Evolutionary conservation across 2,113 vertebrate genomes (phyloP), one percentile per base, ranked within the genome.

Genomic region (Lasiurus borealis): DNA sequence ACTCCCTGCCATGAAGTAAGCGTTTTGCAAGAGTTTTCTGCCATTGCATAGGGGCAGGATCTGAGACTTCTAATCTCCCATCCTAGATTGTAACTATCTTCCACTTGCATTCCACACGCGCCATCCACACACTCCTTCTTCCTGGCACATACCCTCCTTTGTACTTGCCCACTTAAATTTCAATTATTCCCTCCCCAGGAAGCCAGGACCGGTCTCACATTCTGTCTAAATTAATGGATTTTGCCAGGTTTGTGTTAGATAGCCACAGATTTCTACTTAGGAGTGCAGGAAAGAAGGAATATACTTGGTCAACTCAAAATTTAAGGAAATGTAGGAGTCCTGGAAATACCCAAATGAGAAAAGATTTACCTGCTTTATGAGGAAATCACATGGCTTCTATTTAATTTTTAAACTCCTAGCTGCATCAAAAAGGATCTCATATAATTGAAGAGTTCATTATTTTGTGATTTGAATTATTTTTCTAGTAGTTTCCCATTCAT

Each of bases 381-480:
- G 69, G 71, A 91, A 80, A 72, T 91, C 18, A n/a, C 16, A 27
- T 89, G 54, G 54, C 40, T 80, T 90, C 90, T 10, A 59, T 66
- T 73, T 66, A 84, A 71, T 59, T 84, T 82, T 91, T 90, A 85
- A 95, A 81, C 11, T 88, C 13, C 13, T 85, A 93, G n/a, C 59
- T 71, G 2, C 31, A 80, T 72, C 62, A 50, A 82, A 93, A 92
- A 52, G 19, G 44, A 83, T 77, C 66, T 90, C 7, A 71, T 54
- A 40, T 23, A 81, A 59, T 13, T 85, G 71, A 25, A 44, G 87
- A 95, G 29, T 81, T 88, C 19, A 19, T 59, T 80, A 50, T 84
- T 93, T 85, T 29, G 34, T 57, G 34, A 76, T 50, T 88, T 68
- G 25, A 52, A 54, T 66, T 81, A n/a, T 90, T 97, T 95, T 86